A percentile compares a stretch with the other conserved stretches of the same genome.
Conservation (phyloP, 2,888 invertebrate species). For the Stenichneumon culpator region DNA sequence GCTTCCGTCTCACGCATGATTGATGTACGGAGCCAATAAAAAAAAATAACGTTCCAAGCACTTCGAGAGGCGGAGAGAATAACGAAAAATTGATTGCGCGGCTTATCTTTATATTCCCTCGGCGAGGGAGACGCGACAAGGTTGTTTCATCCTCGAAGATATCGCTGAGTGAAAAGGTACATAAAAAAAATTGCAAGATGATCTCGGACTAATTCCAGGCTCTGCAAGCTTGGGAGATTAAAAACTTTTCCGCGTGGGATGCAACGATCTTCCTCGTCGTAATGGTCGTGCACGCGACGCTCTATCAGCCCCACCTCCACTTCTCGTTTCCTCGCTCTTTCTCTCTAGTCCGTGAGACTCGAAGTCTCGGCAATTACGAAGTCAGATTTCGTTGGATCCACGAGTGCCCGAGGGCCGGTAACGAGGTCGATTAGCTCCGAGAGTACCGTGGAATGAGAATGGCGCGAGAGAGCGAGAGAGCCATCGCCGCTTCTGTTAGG, state of each 20-base stretch:
- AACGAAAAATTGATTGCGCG: background rate
- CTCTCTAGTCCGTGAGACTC: background rate
- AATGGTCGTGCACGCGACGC: conserved; percentile 42
- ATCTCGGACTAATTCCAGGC: conserved; percentile 44
- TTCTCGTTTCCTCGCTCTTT: conserved; percentile 20
- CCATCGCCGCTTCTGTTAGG: conserved; percentile 42
- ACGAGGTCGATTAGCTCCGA: conserved; percentile 55
- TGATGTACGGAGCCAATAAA: conserved; percentile 7
- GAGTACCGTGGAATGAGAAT: conserved; percentile 20
- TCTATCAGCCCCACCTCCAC: conserved; percentile 12
- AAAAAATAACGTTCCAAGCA: background rate
- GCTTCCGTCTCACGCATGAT: background rate
- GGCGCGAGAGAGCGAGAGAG: conserved; percentile 8
- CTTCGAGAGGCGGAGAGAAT: background rate
- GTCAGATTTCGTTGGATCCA: conserved; percentile 61
- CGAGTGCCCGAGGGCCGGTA: conserved; percentile 43
- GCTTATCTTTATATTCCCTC: conserved; percentile 8
- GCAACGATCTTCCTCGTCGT: conserved; percentile 21
- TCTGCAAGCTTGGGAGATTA: conserved; percentile 41
- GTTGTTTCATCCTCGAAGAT: conserved; percentile 11
- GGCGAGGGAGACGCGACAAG: background rate
- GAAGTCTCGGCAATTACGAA: conserved; percentile 56
- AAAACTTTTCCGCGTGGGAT: conserved; percentile 53
- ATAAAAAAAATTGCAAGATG: conserved; percentile 30
- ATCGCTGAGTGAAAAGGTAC: conserved; percentile 48